Conservation (phyloP, 2,113 vertebrate genomes). For the Notarius lentiginosus region DNA sequence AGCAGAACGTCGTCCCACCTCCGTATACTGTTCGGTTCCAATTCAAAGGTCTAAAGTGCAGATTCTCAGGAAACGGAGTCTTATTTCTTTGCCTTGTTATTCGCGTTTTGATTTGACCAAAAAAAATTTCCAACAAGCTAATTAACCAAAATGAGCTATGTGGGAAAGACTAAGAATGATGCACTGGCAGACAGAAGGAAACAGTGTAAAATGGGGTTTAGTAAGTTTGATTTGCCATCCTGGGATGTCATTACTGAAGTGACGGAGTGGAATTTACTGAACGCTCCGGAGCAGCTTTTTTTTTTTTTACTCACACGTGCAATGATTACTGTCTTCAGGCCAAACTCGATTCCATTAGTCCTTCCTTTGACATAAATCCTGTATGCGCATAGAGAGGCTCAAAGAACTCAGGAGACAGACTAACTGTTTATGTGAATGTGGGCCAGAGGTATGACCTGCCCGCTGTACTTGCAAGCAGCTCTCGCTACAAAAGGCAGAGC, state of each 20-base stretch:
- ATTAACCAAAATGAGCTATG: not conserved
- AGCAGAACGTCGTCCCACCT: not conserved
- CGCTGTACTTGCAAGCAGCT: not conserved
- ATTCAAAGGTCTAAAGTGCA: not conserved
- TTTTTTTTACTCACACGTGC: constrained; percentile 37
- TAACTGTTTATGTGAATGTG: constrained; percentile 4
- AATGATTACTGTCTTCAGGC: constrained; percentile 47
- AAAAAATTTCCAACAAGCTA: not conserved
- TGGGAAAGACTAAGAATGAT: not conserved
- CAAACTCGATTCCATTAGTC: not conserved
- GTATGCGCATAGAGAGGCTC: not conserved
- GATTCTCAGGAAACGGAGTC: not conserved
- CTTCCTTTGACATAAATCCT: constrained; percentile 11
- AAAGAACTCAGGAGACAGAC: constrained; percentile 4
- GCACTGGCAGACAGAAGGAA: not conserved
- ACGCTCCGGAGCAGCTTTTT: constrained; percentile 43
- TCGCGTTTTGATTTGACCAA: not conserved
- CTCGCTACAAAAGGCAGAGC: not conserved
- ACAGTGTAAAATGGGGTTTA: not conserved
- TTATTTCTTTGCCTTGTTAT: not conserved
- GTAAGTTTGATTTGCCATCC: constrained; percentile 25
- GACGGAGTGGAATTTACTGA: constrained; percentile 40
- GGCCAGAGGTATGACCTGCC: constrained; percentile 24
- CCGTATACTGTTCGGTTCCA: not conserved
- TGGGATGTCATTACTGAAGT: constrained; percentile 34